Base-by-base conservation (phyloP, 2,113 vertebrate species). In the Cyanoderma ruficeps region DNA sequence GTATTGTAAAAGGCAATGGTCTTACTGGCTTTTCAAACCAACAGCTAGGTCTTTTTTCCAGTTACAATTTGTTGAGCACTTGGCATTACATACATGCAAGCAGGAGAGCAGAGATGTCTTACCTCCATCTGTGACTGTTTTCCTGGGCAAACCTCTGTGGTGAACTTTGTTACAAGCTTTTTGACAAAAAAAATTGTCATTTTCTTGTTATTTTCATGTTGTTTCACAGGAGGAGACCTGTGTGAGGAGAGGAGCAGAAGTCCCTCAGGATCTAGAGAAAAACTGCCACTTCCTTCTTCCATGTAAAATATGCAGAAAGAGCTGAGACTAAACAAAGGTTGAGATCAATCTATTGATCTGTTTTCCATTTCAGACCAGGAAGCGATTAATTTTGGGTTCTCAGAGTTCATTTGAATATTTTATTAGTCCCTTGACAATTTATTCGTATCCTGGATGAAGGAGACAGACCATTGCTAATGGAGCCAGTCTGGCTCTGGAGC, bases 371-470 rank as follows among this genome's bases (percentile, higher is more conserved):
- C 72, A 87, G 63, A 41, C 15, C 42, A 88, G 71, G 37, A 83
- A 95, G 75, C 8, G 25, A 27, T 78, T 79, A 76, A 71, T 76
- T 65, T 63, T 63, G 18, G 55, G 10, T 55, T 77, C 55, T 92
- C 16, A 30, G 46, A 74, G 64, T 81, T 92, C 12, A 88, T 92
- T 86, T 93, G 63, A 90, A 83, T 86, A 33, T 67, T 92, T 87
- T 65, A 83, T 92, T 88, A 69, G 50, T 15, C 16, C 28, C 55
- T 60, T 72, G 49, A 49, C 49, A 76, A 14, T 68, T 82, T 72
- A 20, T 88, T 81, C 61, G 30, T 33, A 24, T 44, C 52, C 37
- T 80, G 59, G 83, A 27, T 53, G 33, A 52, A 77, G 50, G 1
- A 9, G n/a, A 56, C 7, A 71, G 80, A 9, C 10, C 37, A 6